phyloP scores from a whole-genome alignment of 1,140 invertebrate genomes.

The Drosophila repletoides region DNA sequence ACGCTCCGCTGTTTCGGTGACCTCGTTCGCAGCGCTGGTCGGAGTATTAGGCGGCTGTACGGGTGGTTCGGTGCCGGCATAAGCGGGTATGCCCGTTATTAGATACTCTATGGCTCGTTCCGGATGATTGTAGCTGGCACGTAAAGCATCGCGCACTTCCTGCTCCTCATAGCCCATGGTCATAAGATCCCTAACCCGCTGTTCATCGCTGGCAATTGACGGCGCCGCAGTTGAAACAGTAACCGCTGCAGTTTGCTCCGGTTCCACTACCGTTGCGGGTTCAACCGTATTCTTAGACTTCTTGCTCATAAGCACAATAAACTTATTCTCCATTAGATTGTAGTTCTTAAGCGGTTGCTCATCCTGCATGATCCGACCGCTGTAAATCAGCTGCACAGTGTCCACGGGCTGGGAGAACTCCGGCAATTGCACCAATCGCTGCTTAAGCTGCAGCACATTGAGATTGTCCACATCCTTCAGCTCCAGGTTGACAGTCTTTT shows the following conservation, averaged over 20 bases:
- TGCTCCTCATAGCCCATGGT: slow-evolving; percentile 65
- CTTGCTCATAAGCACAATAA: slow-evolving; percentile 67
- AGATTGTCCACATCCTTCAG: slow-evolving; percentile 40
- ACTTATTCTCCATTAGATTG: slow-evolving; percentile 53
- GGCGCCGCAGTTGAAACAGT: neutral
- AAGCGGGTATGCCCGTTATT: slow-evolving; percentile 51
- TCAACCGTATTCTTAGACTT: slow-evolving; percentile 1
- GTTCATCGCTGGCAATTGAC: slow-evolving; percentile 35
- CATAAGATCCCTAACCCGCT: slow-evolving; percentile 52
- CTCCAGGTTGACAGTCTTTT: slow-evolving; percentile 54
- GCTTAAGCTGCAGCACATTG: slow-evolving; percentile 57
- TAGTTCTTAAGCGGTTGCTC: slow-evolving; percentile 46
- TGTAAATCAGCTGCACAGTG: slow-evolving; percentile 61
- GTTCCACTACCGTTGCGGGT: neutral
- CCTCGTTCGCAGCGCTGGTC: neutral
- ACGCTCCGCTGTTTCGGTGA: neutral
- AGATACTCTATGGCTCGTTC: slow-evolving; percentile 74
- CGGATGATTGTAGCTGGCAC: slow-evolving; percentile 75
- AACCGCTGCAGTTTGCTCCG: slow-evolving; percentile 4
- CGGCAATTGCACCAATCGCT: slow-evolving; percentile 34
- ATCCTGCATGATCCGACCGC: slow-evolving; percentile 68
- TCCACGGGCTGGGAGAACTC: slow-evolving; percentile 49
- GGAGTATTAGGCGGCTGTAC: neutral
- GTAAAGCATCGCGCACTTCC: slow-evolving; percentile 62
- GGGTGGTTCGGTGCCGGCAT: neutral